These are phyloP conservation scores for Cherax destructor DNA, from an alignment of 1,140 invertebrate genomes.

Conservation along the genomic window DNA sequence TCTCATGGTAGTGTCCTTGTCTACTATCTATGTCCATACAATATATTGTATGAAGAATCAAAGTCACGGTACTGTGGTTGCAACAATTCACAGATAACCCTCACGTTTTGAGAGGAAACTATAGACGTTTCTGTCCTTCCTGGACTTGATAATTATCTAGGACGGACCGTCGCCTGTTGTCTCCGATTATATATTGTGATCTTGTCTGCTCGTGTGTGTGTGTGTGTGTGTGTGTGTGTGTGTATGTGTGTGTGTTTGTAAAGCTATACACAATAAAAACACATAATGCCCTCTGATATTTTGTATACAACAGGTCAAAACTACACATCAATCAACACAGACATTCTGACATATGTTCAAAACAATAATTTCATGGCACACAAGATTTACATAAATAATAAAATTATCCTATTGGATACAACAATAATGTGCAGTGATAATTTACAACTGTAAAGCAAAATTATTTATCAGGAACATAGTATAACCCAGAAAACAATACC, in stretches of 20 bases:
- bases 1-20: too few relatives aligned
- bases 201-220: too few relatives aligned
- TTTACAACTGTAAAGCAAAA: conserved; percentile 50
- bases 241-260: conserved; percentile 11
- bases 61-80: too few relatives aligned
- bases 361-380: conserved; percentile 49
- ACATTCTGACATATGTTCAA: conserved; percentile 8
- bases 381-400: conserved; percentile 60
- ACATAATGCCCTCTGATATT: conserved; percentile 10
- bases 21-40: too few relatives aligned
- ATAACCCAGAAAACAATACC: conserved; percentile 20
- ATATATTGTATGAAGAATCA: too few relatives aligned
- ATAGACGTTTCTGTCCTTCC: too few relatives aligned
- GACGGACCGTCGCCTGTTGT: too few relatives aligned
- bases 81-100: too few relatives aligned
- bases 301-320: conserved; percentile 7
- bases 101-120: too few relatives aligned
- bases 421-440: conserved; percentile 51
- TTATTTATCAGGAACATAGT: conserved; percentile 39
- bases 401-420: conserved; percentile 56
- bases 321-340: conserved; percentile 20
- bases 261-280: background rate
- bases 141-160: too few relatives aligned
- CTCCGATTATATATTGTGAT: too few relatives aligned
- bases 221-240: conserved; percentile 20